Base-by-base conservation (phyloP, 2,797 vertebrate genomes). In the Amazona finschi region DNA sequence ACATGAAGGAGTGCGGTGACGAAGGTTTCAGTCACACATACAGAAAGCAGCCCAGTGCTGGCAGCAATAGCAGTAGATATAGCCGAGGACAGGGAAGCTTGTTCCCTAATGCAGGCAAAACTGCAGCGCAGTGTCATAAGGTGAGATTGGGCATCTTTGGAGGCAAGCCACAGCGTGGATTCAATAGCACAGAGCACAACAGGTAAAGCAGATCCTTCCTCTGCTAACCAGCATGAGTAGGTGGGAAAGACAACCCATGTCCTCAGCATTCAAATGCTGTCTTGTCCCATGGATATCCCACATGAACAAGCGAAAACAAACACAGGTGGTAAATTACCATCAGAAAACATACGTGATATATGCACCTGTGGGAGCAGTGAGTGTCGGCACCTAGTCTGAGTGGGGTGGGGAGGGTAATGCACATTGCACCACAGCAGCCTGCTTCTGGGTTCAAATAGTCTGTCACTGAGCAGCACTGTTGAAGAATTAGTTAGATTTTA, bases 211-310 rank as follows among this genome's bases (percentile, higher is more conserved):
- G 47, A 90, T 50, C 88, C 92, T 55, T 39, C 60, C 64, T 93
- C 69, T 30, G 24, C 94, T 87, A 89, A 92, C 81, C 7, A 31
- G 72, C n/a, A 33, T 33, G 44, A 78, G 60, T 0, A 2, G n/a
- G 61, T 58, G 49, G 94, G 73, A 97, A 97, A 96, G 97, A 98
- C 97, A 98, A 97, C 96, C 98, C 97, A 93, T 93, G 96, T 95
- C 95, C 97, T 96, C 97, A 97, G 97, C 95, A 92, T 97, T 95
- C 33, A 71, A 97, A 97, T 12, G 25, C 96, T 97, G 94, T 96
- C 98, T 97, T 98, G 97, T 98, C 98, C 97, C 97, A 98, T 95
- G 95, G 96, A 93, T 94, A 95, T 83, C 17, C 39, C 91, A 93
- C 73, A 50, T 97, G 97, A 98, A 97, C 92, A 97, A 88, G 88